These are phyloP conservation scores for Aptenodytes forsteri DNA, from an alignment of 2,113 vertebrate species.

Conservation along the genomic window DNA sequence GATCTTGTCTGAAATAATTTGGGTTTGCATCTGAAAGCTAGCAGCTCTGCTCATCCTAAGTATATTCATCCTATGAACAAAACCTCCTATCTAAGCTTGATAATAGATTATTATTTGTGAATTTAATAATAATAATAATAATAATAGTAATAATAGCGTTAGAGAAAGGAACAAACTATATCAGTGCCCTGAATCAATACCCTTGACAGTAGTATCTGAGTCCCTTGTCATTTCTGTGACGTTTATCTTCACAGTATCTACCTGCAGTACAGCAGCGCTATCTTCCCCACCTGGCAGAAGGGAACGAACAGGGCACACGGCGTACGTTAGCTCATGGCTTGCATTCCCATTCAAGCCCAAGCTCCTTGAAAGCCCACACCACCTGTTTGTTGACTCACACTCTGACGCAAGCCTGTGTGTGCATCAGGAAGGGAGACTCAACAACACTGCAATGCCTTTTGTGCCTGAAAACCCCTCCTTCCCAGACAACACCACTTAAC, in stretches of 20 bases:
- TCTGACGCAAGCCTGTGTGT: background rate
- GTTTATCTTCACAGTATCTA: background rate
- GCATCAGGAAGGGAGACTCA: background rate
- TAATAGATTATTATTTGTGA: background rate
- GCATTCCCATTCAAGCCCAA: background rate
- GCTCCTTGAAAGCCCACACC: background rate
- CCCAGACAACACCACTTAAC: background rate
- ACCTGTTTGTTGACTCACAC: background rate
- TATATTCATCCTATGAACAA: background rate
- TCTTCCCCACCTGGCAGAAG: background rate
- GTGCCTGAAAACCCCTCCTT: background rate
- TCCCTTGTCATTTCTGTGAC: background rate
- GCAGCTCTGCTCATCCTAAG: background rate
- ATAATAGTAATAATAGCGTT: background rate
- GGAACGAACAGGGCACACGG: fast-evolving
- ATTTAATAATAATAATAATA: background rate
- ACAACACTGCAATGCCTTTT: background rate
- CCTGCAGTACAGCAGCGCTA: background rate
- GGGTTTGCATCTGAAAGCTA: background rate
- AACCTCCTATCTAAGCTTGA: background rate
- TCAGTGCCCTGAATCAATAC: background rate
- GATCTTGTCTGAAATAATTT: background rate
- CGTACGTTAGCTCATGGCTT: fast-evolving
- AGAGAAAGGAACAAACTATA: background rate
- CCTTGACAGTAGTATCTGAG: background rate